Conservation (phyloP, 2,888 invertebrate genomes). For the Perizoma affinitatum region DNA sequence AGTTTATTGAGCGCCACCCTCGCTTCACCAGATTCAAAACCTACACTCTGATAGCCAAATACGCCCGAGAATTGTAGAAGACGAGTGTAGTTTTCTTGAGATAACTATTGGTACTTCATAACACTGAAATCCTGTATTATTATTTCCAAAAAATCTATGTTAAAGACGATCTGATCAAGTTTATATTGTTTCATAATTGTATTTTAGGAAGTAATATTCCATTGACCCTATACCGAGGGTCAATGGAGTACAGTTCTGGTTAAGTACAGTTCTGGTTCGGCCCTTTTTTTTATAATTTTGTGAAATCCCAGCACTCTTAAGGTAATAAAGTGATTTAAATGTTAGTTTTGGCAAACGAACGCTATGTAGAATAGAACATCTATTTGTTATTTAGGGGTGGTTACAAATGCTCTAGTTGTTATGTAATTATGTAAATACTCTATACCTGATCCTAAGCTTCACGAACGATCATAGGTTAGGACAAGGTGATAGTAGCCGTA, state of each 20-base stretch:
- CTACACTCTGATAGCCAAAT: background rate
- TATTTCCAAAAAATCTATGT: no score
- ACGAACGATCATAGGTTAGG: constrained; percentile 74
- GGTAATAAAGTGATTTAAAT: background rate
- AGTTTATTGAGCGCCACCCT: constrained; percentile 71
- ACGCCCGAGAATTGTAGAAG: background rate
- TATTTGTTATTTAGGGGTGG: constrained; percentile 42
- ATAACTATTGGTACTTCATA: background rate
- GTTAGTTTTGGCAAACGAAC: constrained; percentile 22
- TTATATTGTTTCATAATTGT: no score
- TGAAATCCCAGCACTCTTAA: no score
- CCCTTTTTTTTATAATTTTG: no score
- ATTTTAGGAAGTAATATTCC: no score
- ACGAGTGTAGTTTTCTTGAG: background rate
- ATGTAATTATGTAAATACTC: constrained; percentile 79
- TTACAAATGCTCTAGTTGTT: constrained; percentile 62
- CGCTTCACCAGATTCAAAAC: constrained; percentile 7
- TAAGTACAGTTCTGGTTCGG: no score
- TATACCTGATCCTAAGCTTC: constrained; percentile 62
- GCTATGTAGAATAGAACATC: no score
- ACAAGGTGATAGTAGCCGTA: constrained; percentile 78
- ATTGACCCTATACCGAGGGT: no score
- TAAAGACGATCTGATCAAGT: no score
- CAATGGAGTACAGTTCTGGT: no score
- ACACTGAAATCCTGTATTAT: no score